Evolutionary conservation across 2,888 invertebrate genomes (phyloP).

Genomic region (Nomada hirtipes): DNA sequence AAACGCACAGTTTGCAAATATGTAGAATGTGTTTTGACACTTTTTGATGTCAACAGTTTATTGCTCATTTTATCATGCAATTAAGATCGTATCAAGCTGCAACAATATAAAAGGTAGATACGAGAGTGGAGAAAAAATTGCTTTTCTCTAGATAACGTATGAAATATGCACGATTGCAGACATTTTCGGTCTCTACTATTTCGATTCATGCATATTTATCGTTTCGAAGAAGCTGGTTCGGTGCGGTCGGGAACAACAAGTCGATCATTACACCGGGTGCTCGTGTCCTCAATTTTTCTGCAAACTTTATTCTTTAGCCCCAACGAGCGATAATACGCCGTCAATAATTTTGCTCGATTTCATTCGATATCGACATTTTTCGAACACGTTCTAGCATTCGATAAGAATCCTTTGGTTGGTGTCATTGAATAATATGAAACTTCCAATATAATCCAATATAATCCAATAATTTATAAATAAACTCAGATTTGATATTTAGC

Average conservation of each 20-base stretch:
- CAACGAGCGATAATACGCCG: background rate
- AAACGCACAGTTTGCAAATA: background rate
- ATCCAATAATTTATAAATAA: background rate
- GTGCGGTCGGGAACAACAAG: background rate
- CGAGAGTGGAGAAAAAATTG: background rate
- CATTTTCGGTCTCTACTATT: background rate
- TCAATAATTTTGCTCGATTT: conserved; percentile 2
- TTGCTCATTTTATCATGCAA: background rate
- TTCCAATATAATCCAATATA: background rate
- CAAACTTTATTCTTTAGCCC: conserved; percentile 5
- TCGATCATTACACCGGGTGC: conserved; percentile 1
- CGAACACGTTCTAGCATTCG: background rate
- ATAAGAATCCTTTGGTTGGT: too few species aligned
- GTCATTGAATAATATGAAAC: too few species aligned
- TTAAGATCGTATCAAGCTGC: background rate
- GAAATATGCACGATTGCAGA: background rate
- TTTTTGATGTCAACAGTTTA: background rate
- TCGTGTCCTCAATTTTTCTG: conserved; percentile 5
- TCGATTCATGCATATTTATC: conserved; percentile 2
- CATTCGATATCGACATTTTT: background rate
- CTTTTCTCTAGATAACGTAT: background rate
- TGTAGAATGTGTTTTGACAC: background rate
- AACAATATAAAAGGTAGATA: background rate
- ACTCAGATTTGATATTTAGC: too few species aligned
- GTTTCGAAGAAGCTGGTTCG: background rate